Evolutionary conservation across 2,888 invertebrate genomes (phyloP).

Genomic region (Cetonia aurata): DNA sequence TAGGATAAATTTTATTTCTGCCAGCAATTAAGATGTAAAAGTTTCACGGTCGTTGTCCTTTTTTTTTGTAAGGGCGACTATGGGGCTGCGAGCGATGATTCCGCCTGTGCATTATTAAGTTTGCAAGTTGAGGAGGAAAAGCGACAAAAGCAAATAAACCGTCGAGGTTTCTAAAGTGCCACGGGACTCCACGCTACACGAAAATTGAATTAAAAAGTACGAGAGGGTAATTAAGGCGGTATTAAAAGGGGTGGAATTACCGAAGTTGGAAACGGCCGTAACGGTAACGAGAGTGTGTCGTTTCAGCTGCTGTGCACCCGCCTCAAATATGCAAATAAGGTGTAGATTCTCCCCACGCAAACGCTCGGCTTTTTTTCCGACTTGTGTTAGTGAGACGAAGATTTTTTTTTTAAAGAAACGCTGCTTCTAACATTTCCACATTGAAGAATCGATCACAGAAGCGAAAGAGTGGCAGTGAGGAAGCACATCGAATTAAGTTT

Average conservation of each 20-base stretch:
- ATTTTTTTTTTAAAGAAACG: no score
- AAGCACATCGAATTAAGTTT: no score
- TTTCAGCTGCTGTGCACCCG: background rate
- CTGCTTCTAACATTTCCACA: no score
- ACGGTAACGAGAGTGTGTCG: conserved; percentile 5
- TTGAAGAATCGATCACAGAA: no score
- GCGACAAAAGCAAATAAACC: conserved; percentile 22
- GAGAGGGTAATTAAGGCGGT: conserved; percentile 31
- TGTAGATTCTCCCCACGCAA: background rate
- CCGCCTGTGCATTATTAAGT: conserved; percentile 10
- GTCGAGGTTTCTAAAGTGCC: conserved; percentile 8
- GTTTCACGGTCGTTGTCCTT: background rate
- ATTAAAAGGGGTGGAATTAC: conserved; percentile 33
- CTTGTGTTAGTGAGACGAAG: no score
- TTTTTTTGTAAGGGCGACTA: no score
- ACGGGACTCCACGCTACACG: conserved; percentile 12
- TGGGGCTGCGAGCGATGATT: background rate
- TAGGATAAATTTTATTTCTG: background rate
- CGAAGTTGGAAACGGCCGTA: conserved; percentile 20
- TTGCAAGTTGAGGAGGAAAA: conserved; percentile 11
- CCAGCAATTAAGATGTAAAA: background rate
- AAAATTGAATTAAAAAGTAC: conserved; percentile 38
- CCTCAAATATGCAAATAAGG: conserved; percentile 1
- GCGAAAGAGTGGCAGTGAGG: no score
- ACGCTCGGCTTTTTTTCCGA: no score